A percentile compares a stretch with the other conserved stretches of the same genome.
These are phyloP conservation scores for Ailurus styani DNA, from an alignment of 2,113 vertebrate species.

Conservation along the genomic window DNA sequence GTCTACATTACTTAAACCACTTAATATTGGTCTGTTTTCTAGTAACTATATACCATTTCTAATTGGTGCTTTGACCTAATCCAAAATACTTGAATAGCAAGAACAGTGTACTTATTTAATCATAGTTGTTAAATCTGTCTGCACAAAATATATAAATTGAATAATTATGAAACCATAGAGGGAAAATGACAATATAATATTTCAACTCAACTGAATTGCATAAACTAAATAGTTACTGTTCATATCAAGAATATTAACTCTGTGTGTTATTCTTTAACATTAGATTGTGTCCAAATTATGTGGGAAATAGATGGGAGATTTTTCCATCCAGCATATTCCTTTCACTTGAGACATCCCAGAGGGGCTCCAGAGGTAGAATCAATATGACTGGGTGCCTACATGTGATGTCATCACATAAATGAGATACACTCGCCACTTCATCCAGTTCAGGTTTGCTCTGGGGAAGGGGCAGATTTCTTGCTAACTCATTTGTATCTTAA, in stretches of 20 bases:
- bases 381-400: background rate
- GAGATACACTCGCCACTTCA: background rate
- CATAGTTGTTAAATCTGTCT: background rate
- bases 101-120: background rate
- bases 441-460: background rate
- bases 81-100: background rate
- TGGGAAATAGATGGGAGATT: background rate
- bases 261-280: background rate
- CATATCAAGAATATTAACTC: background rate
- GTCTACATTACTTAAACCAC: background rate
- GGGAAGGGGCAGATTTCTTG: background rate
- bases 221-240: background rate
- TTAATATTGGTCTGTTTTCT: background rate
- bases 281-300: background rate
- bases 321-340: background rate
- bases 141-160: background rate
- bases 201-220: background rate
- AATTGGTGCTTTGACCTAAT: background rate
- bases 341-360: background rate
- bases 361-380: background rate
- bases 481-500: background rate
- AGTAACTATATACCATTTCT: background rate
- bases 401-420: background rate
- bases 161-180: background rate
- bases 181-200: background rate